A percentile compares a stretch with the other conserved stretches of the same genome.
Evolutionary conservation across 2,113 vertebrate species (phyloP).

Genomic region (Scopus umbretta): DNA sequence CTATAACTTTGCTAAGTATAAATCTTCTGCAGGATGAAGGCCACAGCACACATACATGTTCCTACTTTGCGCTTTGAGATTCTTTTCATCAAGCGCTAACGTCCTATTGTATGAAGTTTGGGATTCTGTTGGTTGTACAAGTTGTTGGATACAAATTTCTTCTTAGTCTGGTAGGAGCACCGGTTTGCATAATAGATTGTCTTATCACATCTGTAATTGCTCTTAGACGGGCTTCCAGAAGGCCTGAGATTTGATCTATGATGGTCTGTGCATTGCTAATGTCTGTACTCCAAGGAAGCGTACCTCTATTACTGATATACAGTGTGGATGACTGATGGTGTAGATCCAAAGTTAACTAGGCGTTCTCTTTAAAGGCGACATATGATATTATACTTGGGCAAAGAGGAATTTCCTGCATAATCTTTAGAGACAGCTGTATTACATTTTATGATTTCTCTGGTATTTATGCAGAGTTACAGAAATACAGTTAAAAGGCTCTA

Average conservation of each 20-base stretch:
- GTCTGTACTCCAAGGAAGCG: background rate
- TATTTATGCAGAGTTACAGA: background rate
- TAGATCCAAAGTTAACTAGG: background rate
- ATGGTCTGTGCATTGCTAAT: background rate
- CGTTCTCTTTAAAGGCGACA: background rate
- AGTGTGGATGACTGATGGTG: background rate
- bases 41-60: background rate
- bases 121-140: background rate
- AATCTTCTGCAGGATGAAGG: background rate
- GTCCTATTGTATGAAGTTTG: background rate
- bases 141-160: background rate
- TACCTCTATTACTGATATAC: background rate
- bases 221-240: background rate
- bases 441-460: background rate
- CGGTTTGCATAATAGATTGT: background rate
- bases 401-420: slow-evolving; percentile 10
- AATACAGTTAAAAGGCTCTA: background rate
- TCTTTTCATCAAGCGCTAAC: background rate
- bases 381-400: background rate
- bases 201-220: background rate
- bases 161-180: background rate
- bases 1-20: background rate
- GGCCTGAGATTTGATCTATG: background rate
- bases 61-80: background rate
- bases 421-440: background rate